These are phyloP conservation scores for Hymenochirus boettgeri DNA, from an alignment of 2,113 vertebrate species.

Conservation along the genomic window DNA sequence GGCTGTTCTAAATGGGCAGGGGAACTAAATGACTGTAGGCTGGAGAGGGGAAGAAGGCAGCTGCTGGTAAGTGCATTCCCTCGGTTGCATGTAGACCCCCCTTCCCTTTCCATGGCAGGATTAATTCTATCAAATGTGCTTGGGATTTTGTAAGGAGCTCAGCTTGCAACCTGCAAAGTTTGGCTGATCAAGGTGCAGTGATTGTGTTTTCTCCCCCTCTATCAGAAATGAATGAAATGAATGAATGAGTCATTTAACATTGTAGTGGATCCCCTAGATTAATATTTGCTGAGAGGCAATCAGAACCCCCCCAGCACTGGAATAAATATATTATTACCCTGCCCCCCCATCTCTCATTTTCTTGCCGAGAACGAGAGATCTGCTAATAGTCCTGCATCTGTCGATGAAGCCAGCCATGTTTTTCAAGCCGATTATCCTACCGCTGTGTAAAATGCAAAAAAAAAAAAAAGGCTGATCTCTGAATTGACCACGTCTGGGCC, in stretches of 20 bases:
- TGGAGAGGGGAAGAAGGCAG: constrained; percentile 73
- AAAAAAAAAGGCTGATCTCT: constrained; percentile 55
- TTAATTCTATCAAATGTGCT: constrained; percentile 42
- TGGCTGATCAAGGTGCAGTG: constrained; percentile 54
- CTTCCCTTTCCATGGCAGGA: constrained; percentile 49
- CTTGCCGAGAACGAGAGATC: constrained; percentile 48
- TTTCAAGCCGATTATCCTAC: constrained; percentile 57
- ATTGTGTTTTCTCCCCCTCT: constrained; percentile 28
- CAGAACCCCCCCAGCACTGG: too few species aligned
- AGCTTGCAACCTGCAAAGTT: constrained; percentile 46
- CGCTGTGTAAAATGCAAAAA: constrained; percentile 56
- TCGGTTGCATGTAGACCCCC: constrained; percentile 66
- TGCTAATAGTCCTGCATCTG: constrained; percentile 65
- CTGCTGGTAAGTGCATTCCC: constrained; percentile 68
- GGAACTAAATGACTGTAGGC: constrained; percentile 73
- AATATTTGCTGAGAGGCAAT: too few species aligned
- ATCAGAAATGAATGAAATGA: constrained; percentile 35
- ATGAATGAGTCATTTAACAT: constrained; percentile 22
- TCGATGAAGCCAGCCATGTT: constrained; percentile 71
- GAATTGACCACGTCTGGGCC: constrained; percentile 50
- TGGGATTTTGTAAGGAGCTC: constrained; percentile 48
- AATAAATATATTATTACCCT: too few species aligned
- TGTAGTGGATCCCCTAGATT: too few species aligned
- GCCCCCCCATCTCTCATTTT: too few species aligned
- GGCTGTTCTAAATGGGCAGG: constrained; percentile 68